Conservation (phyloP, 2,888 invertebrate genomes). For the Cosmia pyralina region DNA sequence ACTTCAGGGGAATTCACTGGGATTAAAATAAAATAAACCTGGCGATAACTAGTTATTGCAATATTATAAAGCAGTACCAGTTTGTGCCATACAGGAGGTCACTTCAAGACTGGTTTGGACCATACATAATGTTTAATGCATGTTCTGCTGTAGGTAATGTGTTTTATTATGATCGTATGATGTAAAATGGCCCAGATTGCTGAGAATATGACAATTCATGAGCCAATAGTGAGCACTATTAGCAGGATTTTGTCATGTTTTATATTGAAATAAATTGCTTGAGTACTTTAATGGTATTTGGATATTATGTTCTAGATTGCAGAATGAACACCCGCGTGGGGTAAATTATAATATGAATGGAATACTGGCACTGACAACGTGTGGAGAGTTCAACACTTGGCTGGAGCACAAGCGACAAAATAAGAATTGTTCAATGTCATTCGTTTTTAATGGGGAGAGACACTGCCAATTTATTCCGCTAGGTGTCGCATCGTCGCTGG, state of each 20-base stretch:
- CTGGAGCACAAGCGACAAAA: neutral
- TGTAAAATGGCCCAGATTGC: conserved; percentile 41
- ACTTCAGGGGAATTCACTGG: conserved; percentile 14
- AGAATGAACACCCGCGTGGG: conserved; percentile 10
- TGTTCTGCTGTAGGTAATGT: conserved; percentile 23
- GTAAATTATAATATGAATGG: conserved; percentile 4
- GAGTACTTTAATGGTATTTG: conserved; percentile 16
- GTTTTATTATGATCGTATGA: conserved; percentile 29
- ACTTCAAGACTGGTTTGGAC: conserved; percentile 47
- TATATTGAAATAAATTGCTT: conserved; percentile 41
- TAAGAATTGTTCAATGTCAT: neutral
- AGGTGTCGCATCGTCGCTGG: too few relatives aligned
- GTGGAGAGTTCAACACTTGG: neutral
- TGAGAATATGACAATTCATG: conserved; percentile 13
- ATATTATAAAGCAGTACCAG: conserved; percentile 31
- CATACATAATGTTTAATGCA: conserved; percentile 33
- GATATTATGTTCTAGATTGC: neutral
- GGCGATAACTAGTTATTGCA: conserved; percentile 32
- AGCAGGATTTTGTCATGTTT: conserved; percentile 25
- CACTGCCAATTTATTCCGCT: too few relatives aligned
- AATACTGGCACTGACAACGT: neutral
- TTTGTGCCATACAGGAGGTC: conserved; percentile 22
- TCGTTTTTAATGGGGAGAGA: neutral
- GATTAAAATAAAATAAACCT: conserved; percentile 28
- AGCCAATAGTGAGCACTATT: too few relatives aligned